Conservation (phyloP, 1,140 invertebrate genomes). For the Diorhabda carinulata region DNA sequence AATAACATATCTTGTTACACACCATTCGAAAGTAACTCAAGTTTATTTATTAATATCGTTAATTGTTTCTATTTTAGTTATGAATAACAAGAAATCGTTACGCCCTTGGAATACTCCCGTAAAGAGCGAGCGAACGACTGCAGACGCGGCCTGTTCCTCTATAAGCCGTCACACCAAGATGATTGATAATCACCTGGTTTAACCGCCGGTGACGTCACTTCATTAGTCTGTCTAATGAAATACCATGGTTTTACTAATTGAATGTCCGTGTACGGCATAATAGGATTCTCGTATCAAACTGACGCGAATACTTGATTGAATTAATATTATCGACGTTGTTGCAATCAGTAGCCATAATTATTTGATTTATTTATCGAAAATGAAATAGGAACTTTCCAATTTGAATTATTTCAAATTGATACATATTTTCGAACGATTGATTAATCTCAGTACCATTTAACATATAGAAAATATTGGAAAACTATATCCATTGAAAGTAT, state of each 20-base stretch:
- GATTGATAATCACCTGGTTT: conserved; percentile 45
- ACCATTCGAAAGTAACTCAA: no score
- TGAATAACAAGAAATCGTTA: background rate
- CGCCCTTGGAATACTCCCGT: background rate
- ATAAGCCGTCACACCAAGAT: conserved; percentile 34
- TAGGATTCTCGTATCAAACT: conserved; percentile 44
- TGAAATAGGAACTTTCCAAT: no score
- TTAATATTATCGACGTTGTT: conserved; percentile 35
- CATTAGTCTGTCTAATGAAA: conserved; percentile 46
- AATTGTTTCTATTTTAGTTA: no score
- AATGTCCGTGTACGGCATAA: conserved; percentile 47
- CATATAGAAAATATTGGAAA: no score
- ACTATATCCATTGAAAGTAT: no score
- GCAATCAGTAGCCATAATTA: background rate
- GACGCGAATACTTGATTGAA: conserved; percentile 40
- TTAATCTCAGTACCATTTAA: no score
- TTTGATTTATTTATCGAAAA: no score
- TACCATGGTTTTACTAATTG: conserved; percentile 48
- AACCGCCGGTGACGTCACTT: conserved; percentile 44
- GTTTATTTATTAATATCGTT: no score
- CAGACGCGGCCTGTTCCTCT: background rate
- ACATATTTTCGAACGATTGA: no score
- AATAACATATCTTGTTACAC: no score
- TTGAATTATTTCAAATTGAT: no score
- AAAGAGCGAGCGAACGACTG: background rate